Evolutionary conservation across 2,113 vertebrate genomes (phyloP), one percentile per base, ranked within the genome.

Genomic region (Puma concolor): DNA sequence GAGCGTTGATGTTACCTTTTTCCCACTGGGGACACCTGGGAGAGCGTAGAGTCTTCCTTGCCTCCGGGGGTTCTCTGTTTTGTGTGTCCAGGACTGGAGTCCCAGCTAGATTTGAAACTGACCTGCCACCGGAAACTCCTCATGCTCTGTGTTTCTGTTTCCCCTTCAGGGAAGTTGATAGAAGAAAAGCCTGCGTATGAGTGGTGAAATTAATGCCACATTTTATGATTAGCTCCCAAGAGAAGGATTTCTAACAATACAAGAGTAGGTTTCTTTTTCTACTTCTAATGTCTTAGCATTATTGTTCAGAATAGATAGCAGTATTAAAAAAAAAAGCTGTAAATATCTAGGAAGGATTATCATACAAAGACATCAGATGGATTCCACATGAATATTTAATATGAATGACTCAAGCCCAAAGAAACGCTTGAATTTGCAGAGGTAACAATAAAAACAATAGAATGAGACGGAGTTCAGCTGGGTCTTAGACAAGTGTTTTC

Each of bases 121-220:
- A 50, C 5, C 63, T n/a, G 63, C 38, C 44, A 2, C 69, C 66
- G 2, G 69, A n/a, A 67, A 4, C 21, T 7, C 29, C 17, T 7
- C 15, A 1, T 48, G 4, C n/a, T 52, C 31, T 48, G n/a, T 33
- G 72, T 66, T 50, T 82, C 23, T 9, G 7, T 36, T 13, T 33
- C 48, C 67, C 69, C 14, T 12, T 29, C 0, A 44, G 83, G 13
- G 60, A 57, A 64, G 11, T 4, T 13, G 33, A 2, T 16, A n/a
- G 52, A 16, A 50, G 81, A 69, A 63, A 52, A 27, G 57, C 77
- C 54, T 60, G 1, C 0, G 1, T 41, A 23, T 60, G 13, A 3
- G 1, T 16, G 3, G 5, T 3, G 90, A 41, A 25, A 7, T 12
- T 16, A 3, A 17, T 14, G 1, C 25, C 2, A 0, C 50, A 23